phyloP scores from a whole-genome alignment of 2,797 vertebrate species.

The Tiaroga cobitis region DNA sequence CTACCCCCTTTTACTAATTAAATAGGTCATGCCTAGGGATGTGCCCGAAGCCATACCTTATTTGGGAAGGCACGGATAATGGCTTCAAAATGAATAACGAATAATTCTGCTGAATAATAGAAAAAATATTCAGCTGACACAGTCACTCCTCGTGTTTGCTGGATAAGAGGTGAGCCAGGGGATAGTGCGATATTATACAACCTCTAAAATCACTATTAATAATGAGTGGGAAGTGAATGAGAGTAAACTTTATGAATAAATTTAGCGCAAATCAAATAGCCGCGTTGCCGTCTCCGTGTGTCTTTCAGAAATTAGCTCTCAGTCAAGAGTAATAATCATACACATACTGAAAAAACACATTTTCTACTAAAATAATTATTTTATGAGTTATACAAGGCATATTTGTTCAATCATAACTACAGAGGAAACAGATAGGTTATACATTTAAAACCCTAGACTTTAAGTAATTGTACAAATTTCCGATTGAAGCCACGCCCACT shows the following conservation, averaged over 20 bases:
- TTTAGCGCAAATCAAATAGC: too few relatives aligned
- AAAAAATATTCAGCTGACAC: neutral
- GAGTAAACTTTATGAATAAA: too few relatives aligned
- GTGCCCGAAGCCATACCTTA: neutral
- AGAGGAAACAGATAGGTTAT: too few relatives aligned
- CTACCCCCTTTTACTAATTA: conserved; percentile 69
- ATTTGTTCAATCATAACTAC: too few relatives aligned
- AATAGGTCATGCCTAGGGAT: conserved; percentile 74
- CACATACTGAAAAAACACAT: too few relatives aligned
- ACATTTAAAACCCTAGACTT: too few relatives aligned
- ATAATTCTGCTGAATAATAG: neutral
- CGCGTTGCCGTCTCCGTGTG: too few relatives aligned
- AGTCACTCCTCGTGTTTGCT: neutral
- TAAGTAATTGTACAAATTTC: too few relatives aligned
- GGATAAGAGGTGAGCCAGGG: neutral
- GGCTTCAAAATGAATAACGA: neutral
- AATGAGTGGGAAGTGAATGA: neutral
- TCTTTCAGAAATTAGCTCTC: neutral
- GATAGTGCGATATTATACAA: neutral
- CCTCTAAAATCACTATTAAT: neutral
- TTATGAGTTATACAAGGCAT: too few relatives aligned
- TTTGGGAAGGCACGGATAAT: neutral
- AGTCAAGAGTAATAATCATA: neutral
- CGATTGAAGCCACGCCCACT: too few relatives aligned
- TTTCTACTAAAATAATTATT: too few relatives aligned